Conservation (phyloP, 1,140 invertebrate genomes). For the Galleria mellonella region DNA sequence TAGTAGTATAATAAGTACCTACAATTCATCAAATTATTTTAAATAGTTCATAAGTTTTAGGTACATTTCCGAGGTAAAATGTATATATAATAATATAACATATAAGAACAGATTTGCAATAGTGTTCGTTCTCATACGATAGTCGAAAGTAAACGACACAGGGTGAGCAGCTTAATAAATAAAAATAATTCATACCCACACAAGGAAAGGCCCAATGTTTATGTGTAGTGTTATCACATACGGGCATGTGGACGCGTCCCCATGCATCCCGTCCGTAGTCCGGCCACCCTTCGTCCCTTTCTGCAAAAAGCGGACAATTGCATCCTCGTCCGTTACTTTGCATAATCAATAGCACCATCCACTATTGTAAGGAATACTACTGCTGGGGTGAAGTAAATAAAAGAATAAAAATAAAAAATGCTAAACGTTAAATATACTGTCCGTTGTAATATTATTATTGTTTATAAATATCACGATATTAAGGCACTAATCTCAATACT, state of each 20-base stretch:
- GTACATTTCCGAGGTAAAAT: no score
- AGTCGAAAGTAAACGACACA: not conserved
- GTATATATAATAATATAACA: no score
- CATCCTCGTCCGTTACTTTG: slow-evolving; percentile 41
- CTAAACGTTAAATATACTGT: no score
- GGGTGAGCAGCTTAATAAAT: slow-evolving; percentile 4
- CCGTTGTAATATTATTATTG: no score
- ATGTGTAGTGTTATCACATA: not conserved
- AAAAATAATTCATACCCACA: slow-evolving; percentile 1
- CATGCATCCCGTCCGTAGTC: slow-evolving; percentile 17
- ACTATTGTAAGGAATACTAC: slow-evolving; percentile 20
- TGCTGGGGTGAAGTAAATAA: slow-evolving; percentile 40
- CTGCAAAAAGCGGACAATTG: slow-evolving; percentile 60
- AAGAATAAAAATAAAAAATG: not conserved
- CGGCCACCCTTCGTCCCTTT: slow-evolving; percentile 25
- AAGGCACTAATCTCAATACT: no score
- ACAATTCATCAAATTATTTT: no score
- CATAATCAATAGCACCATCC: slow-evolving; percentile 50
- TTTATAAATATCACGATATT: no score
- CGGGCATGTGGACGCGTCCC: slow-evolving; percentile 13
- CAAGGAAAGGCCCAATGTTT: not conserved
- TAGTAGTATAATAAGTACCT: no score
- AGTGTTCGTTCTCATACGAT: no score
- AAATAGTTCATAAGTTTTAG: no score
- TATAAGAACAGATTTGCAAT: no score